phyloP scores from a whole-genome alignment of 2,797 vertebrate genomes.

The Hyperoplus lanceolatus region DNA sequence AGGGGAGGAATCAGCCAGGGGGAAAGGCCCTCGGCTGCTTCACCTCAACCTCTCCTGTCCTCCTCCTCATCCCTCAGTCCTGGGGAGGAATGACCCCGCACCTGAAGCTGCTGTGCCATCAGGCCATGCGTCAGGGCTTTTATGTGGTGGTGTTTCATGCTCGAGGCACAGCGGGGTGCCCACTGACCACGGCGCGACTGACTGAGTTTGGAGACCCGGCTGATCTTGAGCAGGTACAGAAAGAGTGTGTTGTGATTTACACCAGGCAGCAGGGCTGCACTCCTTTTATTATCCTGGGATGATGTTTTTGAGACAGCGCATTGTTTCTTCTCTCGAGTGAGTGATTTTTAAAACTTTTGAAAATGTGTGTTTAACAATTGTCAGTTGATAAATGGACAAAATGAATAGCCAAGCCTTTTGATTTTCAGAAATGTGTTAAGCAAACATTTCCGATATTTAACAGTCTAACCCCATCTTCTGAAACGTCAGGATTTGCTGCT shows the following conservation, averaged over 20 bases:
- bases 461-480: not conserved
- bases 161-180: conserved; percentile 86
- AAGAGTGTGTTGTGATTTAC: not conserved
- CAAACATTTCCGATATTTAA: not conserved
- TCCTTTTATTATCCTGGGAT: not conserved
- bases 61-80: conserved; percentile 89
- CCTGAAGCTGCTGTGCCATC: conserved; percentile 83
- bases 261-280: not conserved
- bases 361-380: not conserved
- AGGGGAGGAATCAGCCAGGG: conserved; percentile 58
- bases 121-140: conserved; percentile 83
- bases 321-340: not conserved
- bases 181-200: conserved; percentile 84
- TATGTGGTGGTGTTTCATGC: conserved; percentile 87
- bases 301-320: not conserved
- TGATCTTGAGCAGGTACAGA: conserved; percentile 86
- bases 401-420: not conserved
- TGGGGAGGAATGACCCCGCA: conserved; percentile 86
- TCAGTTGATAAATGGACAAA: not conserved
- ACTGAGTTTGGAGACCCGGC: conserved; percentile 91
- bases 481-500: not conserved
- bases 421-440: not conserved
- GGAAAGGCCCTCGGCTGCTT: conserved; percentile 61
- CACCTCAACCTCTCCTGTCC: conserved; percentile 75
- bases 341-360: not conserved